phyloP scores from a whole-genome alignment of 1,140 invertebrate species.

The Dinothrombium tinctorium region DNA sequence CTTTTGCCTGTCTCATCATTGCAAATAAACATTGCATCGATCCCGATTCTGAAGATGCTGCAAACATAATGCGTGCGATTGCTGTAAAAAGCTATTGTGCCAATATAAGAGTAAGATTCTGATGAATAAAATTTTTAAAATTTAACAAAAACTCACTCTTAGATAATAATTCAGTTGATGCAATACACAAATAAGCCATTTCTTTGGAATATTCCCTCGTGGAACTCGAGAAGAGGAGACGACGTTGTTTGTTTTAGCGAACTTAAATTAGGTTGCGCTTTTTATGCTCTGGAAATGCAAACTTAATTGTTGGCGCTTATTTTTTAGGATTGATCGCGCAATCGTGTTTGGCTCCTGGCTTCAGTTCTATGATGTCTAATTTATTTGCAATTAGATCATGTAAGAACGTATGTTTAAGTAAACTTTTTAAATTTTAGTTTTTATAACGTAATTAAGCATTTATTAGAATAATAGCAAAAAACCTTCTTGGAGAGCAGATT shows the following conservation, averaged over 20 bases:
- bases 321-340: conserved; percentile 36
- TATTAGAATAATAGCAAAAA: conserved; percentile 18
- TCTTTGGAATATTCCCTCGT: conserved; percentile 32
- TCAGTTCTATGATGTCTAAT: conserved; percentile 34
- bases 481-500: conserved; percentile 30
- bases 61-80: conserved; percentile 27
- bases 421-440: too few species aligned
- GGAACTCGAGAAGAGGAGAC: conserved; percentile 33
- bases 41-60: conserved; percentile 32
- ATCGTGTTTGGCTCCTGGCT: conserved; percentile 33
- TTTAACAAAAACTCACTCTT: background rate
- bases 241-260: conserved; percentile 31
- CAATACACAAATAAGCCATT: conserved; percentile 37
- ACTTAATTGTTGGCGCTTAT: too few species aligned
- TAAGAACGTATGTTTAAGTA: conserved; percentile 26
- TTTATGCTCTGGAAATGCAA: too few species aligned
- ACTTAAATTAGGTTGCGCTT: conserved; percentile 30
- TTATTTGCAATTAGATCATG: conserved; percentile 33
- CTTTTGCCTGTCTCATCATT: too few species aligned
- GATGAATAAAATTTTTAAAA: background rate
- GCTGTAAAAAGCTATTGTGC: conserved; percentile 34
- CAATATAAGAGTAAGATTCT: conserved; percentile 24
- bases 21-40: conserved; percentile 33
- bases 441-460: conserved; percentile 1
- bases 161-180: conserved; percentile 32